A percentile compares a stretch with the other conserved stretches of the same genome.
Evolutionary conservation across 2,113 vertebrate species (phyloP).

Genomic region (Takifugu flavidus): DNA sequence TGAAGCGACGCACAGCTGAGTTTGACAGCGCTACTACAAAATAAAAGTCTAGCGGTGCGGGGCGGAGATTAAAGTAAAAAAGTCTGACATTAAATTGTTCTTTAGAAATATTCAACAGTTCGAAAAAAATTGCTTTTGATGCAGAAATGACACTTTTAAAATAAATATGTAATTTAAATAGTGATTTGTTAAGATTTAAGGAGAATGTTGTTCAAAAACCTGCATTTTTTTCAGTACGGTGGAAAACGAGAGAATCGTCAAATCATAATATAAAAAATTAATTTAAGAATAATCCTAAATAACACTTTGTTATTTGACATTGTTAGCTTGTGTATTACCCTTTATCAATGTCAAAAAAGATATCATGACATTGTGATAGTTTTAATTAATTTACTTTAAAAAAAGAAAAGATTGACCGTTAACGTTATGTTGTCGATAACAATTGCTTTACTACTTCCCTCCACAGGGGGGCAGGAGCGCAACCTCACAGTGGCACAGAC

Average conservation of each 20-base stretch:
- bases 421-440: neutral
- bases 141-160: no score
- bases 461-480: constrained; percentile 9
- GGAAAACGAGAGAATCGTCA: no score
- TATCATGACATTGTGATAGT: neutral
- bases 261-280: no score
- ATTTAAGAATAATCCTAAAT: no score
- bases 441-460: neutral
- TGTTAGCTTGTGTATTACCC: no score
- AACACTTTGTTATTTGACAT: no score
- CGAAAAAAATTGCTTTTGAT: neutral
- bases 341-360: neutral
- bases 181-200: no score
- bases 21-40: constrained; percentile 13
- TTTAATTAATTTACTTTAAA: neutral
- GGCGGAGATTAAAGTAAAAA: neutral
- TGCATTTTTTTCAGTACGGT: no score
- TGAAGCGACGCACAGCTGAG: constrained; percentile 30
- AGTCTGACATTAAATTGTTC: neutral
- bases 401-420: neutral
- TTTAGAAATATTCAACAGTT: neutral
- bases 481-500: rapidly evolving
- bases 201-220: no score
- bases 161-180: no score
- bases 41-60: neutral